A percentile compares a stretch with the other conserved stretches of the same genome.
These are phyloP conservation scores for Cremastobaeus sp. DNA, from an alignment of 2,888 invertebrate species.

Conservation along the genomic window DNA sequence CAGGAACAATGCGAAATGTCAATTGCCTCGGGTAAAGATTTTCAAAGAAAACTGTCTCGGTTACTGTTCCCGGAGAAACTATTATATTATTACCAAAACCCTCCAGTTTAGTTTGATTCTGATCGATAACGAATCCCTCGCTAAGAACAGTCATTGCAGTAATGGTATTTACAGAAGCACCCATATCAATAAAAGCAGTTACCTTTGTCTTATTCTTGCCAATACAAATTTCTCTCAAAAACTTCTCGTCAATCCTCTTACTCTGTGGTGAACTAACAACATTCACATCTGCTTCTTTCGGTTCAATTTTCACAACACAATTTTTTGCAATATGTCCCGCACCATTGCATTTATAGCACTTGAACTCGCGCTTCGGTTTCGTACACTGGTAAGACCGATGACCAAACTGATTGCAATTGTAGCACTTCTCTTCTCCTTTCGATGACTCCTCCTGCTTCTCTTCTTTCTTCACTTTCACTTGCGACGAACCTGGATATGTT, in stretches of 20 bases:
- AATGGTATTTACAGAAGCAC: slow-evolving; percentile 41
- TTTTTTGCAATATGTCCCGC: slow-evolving; percentile 13
- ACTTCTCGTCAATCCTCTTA: background rate
- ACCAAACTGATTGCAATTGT: slow-evolving; percentile 4
- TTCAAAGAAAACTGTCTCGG: background rate
- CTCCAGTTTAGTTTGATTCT: background rate
- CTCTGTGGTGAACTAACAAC: background rate
- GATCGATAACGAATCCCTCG: background rate
- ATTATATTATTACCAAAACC: background rate
- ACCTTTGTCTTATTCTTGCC: background rate
- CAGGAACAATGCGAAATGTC: slow-evolving; percentile 10
- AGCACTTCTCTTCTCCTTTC: background rate
- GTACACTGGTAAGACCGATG: background rate
- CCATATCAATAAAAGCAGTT: slow-evolving; percentile 37
- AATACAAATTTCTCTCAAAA: slow-evolving; percentile 12
- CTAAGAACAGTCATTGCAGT: slow-evolving; percentile 25
- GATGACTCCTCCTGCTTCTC: slow-evolving; percentile 1
- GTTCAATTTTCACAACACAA: background rate
- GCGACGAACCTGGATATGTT: background rate
- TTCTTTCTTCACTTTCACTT: background rate
- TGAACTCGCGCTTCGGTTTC: slow-evolving; percentile 4
- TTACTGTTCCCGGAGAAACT: background rate
- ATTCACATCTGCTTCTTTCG: background rate
- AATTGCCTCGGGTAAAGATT: background rate
- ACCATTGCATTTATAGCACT: slow-evolving; percentile 23